Evolutionary conservation across 1,140 invertebrate species (phyloP).

Genomic region (Drosophila persimilis): DNA sequence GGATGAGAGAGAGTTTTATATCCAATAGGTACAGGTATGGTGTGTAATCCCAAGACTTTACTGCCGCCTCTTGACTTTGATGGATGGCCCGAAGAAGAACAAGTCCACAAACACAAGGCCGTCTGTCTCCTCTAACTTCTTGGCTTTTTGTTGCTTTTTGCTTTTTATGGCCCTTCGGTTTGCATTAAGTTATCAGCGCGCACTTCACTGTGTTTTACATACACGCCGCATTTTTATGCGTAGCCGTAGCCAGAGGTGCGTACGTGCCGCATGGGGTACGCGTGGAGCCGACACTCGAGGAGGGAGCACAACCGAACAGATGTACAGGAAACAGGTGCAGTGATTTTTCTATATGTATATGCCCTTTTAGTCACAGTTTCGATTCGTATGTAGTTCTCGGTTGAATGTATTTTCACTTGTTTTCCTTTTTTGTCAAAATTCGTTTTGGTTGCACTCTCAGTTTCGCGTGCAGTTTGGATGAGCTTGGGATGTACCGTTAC

Average conservation of each 20-base stretch:
- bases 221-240: conserved; percentile 55
- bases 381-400: background rate
- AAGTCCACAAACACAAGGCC: conserved; percentile 53
- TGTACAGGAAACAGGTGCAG: conserved; percentile 71
- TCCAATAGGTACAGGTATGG: conserved; percentile 27
- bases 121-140: conserved; percentile 35
- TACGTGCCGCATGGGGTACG: conserved; percentile 51
- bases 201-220: conserved; percentile 52
- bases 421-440: conserved; percentile 20
- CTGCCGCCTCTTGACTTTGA: conserved; percentile 36
- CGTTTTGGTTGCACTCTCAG: conserved; percentile 39
- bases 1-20: conserved; percentile 21
- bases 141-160: background rate
- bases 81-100: conserved; percentile 44
- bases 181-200: conserved; percentile 49
- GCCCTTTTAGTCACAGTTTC: conserved; percentile 21
- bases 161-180: conserved; percentile 33
- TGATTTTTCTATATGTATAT: conserved; percentile 12
- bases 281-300: conserved; percentile 1
- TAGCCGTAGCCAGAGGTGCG: conserved; percentile 66
- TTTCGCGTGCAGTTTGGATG: conserved; percentile 32
- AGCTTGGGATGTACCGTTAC: conserved; percentile 18
- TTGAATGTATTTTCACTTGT: background rate
- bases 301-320: conserved; percentile 18
- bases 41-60: conserved; percentile 58